Evolutionary conservation across 2,888 invertebrate species (phyloP), one percentile per base, ranked within the genome.

Genomic region (Scaptomyza reducta): DNA sequence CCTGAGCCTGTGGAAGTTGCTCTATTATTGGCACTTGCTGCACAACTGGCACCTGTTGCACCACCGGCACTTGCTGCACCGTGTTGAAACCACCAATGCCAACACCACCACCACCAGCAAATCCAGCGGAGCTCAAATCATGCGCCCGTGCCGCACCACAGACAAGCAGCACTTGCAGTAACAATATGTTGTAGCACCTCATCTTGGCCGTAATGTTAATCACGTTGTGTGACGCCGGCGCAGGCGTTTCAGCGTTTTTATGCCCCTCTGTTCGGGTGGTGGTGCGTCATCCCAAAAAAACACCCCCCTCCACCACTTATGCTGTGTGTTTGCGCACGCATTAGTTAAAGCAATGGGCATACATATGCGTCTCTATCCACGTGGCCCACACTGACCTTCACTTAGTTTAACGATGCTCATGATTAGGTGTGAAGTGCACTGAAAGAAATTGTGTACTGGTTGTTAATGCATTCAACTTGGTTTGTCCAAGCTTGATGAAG

Each of bases 41-140:
- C 29, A 87, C 66, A 9, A 88, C 63, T 2, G 87, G 89, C 27
- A 85, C 66, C 31, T 79, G 69, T 16, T 84, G 77, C 33, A 84
- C 66, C 6, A 87, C 67, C 6, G 88, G 88, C 14, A 86, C 62
- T 14, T 74, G 68, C 56, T 89, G 88, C 1, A 88, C 55, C 3
- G 45, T 10, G 6, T n/a, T 18, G 10, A 49, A 18, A 13, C 62
- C 74, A 9, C 68, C 70, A 6, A 62, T 29, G 6, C 11, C 33
- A 5, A 2, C 31, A n/a, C 35, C 33, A 33, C 35, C 33, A 33
- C 60, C 77, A 6, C 27, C 35, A n/a, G n/a, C 22, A 3, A 40
- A 67, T 13, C 51, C 74, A 7, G 44, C 60, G 10, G 55, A 61
- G 14, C 70, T 66, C 16, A 73, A 38, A 1, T 53, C 41, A 16